These are phyloP conservation scores for Florisuga fusca DNA, from an alignment of 2,797 vertebrate genomes.

Conservation along the genomic window DNA sequence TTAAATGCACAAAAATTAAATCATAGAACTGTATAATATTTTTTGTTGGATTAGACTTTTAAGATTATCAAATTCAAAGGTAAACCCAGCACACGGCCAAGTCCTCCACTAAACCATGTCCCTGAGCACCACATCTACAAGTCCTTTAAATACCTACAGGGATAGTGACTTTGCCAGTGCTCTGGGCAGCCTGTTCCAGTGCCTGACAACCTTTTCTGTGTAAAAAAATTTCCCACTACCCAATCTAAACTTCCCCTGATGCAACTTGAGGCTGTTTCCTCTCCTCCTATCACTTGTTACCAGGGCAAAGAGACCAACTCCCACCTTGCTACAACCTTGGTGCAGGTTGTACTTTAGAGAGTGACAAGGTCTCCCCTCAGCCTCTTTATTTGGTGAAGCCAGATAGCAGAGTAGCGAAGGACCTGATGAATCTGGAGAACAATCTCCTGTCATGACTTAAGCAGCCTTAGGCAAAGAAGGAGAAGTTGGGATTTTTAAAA, in stretches of 20 bases:
- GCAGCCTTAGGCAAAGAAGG: not conserved
- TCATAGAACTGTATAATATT: not conserved
- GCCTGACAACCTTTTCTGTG: too few relatives aligned
- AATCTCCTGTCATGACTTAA: not conserved
- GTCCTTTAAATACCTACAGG: not conserved
- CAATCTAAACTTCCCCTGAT: not conserved
- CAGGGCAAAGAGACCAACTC: accelerated
- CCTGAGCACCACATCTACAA: not conserved
- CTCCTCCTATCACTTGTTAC: accelerated
- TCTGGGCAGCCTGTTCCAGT: too few relatives aligned
- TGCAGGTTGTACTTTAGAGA: not conserved
- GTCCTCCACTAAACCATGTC: not conserved
- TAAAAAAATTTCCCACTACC: too few relatives aligned
- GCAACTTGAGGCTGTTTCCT: not conserved
- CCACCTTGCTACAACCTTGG: not conserved
- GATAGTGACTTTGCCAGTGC: too few relatives aligned
- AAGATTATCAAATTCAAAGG: not conserved
- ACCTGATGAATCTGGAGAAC: not conserved
- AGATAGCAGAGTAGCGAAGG: not conserved
- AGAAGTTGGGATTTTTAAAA: not conserved
- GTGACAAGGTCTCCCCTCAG: not conserved
- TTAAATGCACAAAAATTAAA: not conserved
- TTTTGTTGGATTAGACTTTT: not conserved
- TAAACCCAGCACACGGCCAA: not conserved
- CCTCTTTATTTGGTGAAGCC: not conserved